Conservation (phyloP, 2,888 invertebrate genomes). For the Eudasyphora cyanicolor region DNA sequence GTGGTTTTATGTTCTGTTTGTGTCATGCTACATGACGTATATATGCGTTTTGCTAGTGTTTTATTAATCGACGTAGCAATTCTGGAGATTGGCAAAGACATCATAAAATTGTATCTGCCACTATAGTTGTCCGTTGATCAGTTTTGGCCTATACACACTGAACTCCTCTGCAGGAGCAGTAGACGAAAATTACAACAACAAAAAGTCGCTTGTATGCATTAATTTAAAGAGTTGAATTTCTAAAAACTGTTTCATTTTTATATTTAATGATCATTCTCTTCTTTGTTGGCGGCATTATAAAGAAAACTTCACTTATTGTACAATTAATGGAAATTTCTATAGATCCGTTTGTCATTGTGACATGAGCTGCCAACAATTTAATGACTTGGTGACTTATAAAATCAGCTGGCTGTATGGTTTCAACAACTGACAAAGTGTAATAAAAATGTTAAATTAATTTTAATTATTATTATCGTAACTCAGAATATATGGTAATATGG, state of each 20-base stretch:
- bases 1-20: not conserved
- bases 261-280: not conserved
- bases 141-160: not conserved
- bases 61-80: not conserved
- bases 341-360: not conserved
- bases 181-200: not conserved
- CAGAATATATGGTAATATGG: conserved; percentile 6
- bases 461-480: conserved; percentile 20
- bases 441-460: conserved; percentile 4
- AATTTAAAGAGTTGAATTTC: not conserved
- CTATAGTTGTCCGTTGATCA: not conserved
- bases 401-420: not conserved
- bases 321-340: not conserved
- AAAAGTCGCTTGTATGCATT: not conserved
- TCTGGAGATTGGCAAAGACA: not conserved
- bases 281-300: not conserved
- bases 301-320: not conserved
- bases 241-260: not conserved
- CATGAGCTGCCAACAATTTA: not conserved
- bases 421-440: not conserved
- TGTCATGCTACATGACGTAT: not conserved
- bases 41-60: not conserved
- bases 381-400: not conserved
- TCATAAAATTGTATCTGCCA: not conserved
- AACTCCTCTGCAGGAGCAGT: not conserved